Evolutionary conservation across 2,888 invertebrate genomes (phyloP).

Genomic region (Zygothrica quintamaculata): DNA sequence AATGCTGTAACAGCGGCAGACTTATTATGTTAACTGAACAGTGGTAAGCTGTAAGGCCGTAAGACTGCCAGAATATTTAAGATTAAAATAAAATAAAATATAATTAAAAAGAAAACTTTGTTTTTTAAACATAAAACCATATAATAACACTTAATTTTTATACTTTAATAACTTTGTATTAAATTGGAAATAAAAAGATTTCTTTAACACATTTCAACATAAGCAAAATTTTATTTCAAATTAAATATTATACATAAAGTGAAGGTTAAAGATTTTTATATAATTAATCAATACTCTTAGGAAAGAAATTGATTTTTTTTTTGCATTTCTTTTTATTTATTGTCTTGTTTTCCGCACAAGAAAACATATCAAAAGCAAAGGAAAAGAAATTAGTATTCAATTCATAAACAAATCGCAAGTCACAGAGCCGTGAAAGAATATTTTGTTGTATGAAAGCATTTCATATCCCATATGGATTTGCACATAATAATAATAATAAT

Average conservation of each 20-base stretch:
- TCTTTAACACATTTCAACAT: no score
- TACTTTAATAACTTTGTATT: no score
- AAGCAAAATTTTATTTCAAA: neutral
- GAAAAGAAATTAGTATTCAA: no score
- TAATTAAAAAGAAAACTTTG: no score
- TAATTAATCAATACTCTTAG: no score
- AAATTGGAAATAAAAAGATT: no score
- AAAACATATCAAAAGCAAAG: no score
- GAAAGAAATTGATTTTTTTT: no score
- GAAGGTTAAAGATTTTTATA: neutral
- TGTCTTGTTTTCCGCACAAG: no score
- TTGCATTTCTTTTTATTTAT: no score
- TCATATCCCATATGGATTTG: conserved; percentile 37
- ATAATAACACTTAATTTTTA: no score
- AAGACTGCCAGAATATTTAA: conserved; percentile 8
- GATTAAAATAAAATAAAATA: conserved; percentile 32
- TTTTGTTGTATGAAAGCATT: conserved; percentile 11
- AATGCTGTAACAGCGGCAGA: conserved; percentile 1
- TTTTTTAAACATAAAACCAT: no score
- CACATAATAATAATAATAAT: conserved; percentile 49
- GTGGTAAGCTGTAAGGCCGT: conserved; percentile 12
- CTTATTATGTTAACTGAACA: conserved; percentile 36
- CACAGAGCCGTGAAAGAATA: conserved; percentile 17
- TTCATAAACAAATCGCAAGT: conserved; percentile 20
- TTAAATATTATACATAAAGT: neutral